Conservation (phyloP, 2,888 invertebrate genomes). For the Tetragnatha montana region DNA sequence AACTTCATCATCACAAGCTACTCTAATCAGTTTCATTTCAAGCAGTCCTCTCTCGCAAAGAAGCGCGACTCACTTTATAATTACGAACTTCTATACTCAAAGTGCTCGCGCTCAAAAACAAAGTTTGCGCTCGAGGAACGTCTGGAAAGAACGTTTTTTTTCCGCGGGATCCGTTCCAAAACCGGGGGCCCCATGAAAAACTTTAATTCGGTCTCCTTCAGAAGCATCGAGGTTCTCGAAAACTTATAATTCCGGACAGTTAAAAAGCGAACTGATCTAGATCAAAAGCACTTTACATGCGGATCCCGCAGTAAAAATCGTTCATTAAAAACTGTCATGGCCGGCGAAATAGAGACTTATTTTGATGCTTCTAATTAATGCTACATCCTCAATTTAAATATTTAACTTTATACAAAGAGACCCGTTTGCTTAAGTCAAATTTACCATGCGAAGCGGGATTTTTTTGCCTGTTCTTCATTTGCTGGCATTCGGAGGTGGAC, state of each 20-base stretch:
- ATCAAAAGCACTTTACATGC: conserved; percentile 66
- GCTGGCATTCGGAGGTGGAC: conserved; percentile 24
- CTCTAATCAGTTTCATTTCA: conserved; percentile 14
- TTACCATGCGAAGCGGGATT: conserved; percentile 31
- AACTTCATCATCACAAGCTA: not conserved
- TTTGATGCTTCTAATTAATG: conserved; percentile 70
- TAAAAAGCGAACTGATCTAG: conserved; percentile 43
- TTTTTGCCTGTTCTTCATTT: conserved; percentile 20
- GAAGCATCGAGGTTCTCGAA: conserved; percentile 34
- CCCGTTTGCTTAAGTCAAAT: conserved; percentile 65
- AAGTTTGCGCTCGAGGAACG: conserved; percentile 13
- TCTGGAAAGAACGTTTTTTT: not conserved
- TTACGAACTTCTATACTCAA: conserved; percentile 39
- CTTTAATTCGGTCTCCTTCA: conserved; percentile 16
- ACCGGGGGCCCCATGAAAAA: conserved; percentile 19
- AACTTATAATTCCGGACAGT: conserved; percentile 20
- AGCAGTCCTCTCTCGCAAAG: not conserved
- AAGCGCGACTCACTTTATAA: conserved; percentile 18
- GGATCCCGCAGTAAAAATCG: conserved; percentile 47
- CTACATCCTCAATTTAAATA: conserved; percentile 68
- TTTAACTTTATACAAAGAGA: conserved; percentile 70
- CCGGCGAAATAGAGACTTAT: conserved; percentile 43
- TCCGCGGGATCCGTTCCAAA: not conserved
- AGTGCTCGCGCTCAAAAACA: conserved; percentile 30
- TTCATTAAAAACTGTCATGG: conserved; percentile 69